Base-by-base conservation (phyloP, 2,797 vertebrate genomes). In the Catamblyrhynchus diadema region DNA sequence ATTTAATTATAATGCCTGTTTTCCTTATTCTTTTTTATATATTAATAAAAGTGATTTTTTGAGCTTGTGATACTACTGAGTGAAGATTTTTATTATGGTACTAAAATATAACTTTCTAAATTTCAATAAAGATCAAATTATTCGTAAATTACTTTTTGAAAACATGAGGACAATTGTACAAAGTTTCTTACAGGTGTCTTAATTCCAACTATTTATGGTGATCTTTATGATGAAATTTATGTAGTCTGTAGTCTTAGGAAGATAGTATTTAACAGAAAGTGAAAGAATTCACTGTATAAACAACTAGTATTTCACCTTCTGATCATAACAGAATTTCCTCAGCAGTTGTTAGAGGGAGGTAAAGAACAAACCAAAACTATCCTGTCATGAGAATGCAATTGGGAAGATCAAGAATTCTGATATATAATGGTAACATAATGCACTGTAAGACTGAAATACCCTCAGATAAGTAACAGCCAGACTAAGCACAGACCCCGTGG, bases 11-110 rank as follows among this genome's bases (percentile, higher is more conserved):
- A 70, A 70, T 74, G 70, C 88, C 85, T 96, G 73, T 96, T 96
- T 95, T 95, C 74, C 61, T 87, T 94, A 93, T 82, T 88, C 73
- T 71, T 92, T 95, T 95, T 97, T 96, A 85, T 92, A 82, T 88
- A 71, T 70, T 65, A 98, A 98, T 98, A 98, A 98, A 97, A 95
- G 51, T 30, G 7, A 95, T 88, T 96, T 97, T 96, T 91, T 71
- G 86, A 97, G 57, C 67, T 81, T 72, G 81, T 22, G 48, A 81
- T 87, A 60, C 54, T 37, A 66, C 11, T 33, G 79, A 71, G 57
- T 81, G 57, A 28, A 69, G 13, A 61, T 57, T 66, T 91, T 22
- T 60, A 35, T 60, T 89, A 61, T 21, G 17, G 10, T 75, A 82
- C 25, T 87, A 87, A 89, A 92, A 74, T 56, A 62, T 2, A 80